Evolutionary conservation across 2,888 invertebrate species (phyloP).

Genomic region (Erebia epiphron): DNA sequence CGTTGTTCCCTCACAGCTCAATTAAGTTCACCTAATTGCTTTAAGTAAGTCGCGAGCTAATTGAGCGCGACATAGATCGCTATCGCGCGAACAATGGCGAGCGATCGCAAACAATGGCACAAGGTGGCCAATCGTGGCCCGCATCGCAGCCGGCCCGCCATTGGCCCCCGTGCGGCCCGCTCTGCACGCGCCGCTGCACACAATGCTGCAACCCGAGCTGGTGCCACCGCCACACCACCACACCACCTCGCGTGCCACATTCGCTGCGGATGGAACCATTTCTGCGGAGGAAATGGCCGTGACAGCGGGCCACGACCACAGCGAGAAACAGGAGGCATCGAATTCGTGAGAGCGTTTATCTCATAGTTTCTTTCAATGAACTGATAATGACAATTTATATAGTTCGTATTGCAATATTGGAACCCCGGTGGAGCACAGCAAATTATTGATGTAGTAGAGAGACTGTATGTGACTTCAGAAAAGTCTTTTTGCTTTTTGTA

Average conservation of each 20-base stretch:
- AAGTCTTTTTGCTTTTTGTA: no score
- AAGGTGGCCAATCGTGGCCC: neutral
- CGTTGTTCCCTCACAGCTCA: neutral
- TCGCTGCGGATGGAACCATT: constrained; percentile 50
- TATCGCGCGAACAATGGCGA: constrained; percentile 2
- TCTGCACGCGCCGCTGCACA: constrained; percentile 41
- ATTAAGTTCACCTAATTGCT: neutral
- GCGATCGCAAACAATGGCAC: neutral
- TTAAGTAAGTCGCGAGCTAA: neutral
- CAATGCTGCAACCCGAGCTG: constrained; percentile 56
- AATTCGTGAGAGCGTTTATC: neutral
- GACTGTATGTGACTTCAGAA: no score
- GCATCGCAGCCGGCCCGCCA: constrained; percentile 16
- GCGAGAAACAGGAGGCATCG: neutral
- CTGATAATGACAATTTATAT: no score
- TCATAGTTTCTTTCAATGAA: no score
- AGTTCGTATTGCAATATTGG: no score
- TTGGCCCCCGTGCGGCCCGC: neutral
- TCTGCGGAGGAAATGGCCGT: neutral
- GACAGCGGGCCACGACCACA: neutral
- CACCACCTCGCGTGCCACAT: constrained; percentile 52
- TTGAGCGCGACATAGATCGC: neutral
- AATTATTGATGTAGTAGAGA: no score
- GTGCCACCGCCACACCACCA: constrained; percentile 21
- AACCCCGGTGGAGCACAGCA: no score